Evolutionary conservation across 2,888 invertebrate species (phyloP).

Genomic region (Limnephilus rhombicus): DNA sequence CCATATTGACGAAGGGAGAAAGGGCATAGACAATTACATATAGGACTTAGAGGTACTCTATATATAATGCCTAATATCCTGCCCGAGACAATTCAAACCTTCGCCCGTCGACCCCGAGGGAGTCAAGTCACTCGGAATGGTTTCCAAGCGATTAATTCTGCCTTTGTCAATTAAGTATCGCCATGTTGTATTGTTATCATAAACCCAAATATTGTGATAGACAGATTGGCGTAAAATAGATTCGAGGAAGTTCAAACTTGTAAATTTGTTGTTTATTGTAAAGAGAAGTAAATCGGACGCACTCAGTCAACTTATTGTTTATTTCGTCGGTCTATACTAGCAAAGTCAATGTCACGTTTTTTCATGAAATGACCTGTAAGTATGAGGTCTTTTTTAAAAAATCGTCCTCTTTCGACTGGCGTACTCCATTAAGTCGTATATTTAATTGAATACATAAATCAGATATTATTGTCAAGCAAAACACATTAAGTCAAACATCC

Average conservation of each 20-base stretch:
- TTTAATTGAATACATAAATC: too few species aligned
- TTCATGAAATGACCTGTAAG: too few species aligned
- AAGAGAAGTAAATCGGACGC: neutral
- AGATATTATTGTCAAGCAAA: too few species aligned
- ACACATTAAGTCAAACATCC: too few species aligned
- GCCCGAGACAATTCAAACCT: neutral
- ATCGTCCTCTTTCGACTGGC: too few species aligned
- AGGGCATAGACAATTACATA: neutral
- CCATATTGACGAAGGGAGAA: neutral
- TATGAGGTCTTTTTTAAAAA: too few species aligned
- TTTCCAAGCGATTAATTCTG: constrained; percentile 13
- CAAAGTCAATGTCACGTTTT: too few species aligned
- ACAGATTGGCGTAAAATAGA: neutral
- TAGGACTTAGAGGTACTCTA: too few species aligned
- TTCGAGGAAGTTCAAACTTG: neutral
- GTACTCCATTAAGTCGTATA: too few species aligned
- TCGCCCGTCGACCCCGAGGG: neutral
- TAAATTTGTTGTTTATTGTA: too few species aligned
- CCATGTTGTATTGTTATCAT: neutral
- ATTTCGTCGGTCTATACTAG: neutral
- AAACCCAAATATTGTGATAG: neutral
- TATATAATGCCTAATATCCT: constrained; percentile 9
- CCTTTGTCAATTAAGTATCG: neutral
- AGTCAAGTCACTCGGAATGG: neutral
- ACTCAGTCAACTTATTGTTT: neutral